Evolutionary conservation across 2,113 vertebrate species (phyloP).

Genomic region (Falcunculus frontatus): DNA sequence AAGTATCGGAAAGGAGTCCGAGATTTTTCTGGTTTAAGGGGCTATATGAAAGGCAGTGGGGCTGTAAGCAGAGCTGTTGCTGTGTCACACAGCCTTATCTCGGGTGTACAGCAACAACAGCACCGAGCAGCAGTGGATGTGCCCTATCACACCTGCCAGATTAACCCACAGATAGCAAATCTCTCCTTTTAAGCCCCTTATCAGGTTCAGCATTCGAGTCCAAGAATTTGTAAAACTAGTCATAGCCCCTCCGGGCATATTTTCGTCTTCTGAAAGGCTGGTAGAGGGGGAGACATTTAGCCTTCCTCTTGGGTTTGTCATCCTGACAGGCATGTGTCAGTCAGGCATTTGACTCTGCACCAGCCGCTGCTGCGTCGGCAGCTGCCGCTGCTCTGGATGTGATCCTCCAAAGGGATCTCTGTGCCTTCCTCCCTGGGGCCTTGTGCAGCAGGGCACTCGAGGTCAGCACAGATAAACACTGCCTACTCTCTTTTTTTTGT

Average conservation of each 20-base stretch:
- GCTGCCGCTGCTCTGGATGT: background rate
- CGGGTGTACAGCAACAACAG: background rate
- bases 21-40: background rate
- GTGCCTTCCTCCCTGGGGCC: background rate
- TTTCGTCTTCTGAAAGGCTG: background rate
- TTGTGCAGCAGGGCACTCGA: background rate
- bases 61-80: background rate
- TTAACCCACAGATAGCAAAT: background rate
- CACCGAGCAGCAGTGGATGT: rapidly evolving
- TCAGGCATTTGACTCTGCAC: background rate
- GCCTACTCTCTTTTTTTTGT: rapidly evolving
- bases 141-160: background rate
- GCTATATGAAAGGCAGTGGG: background rate
- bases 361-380: rapidly evolving
- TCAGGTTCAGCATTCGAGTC: background rate
- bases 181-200: background rate
- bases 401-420: rapidly evolving
- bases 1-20: rapidly evolving
- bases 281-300: background rate
- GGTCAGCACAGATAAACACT: background rate
- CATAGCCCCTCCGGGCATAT: background rate
- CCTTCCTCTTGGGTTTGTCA: background rate
- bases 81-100: background rate
- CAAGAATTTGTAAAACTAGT: background rate
- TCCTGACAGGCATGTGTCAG: slow-evolving; percentile 6